Evolutionary conservation across 2,797 vertebrate genomes (phyloP), one percentile per base, ranked within the genome.

Genomic region (Sorex maritimensis): DNA sequence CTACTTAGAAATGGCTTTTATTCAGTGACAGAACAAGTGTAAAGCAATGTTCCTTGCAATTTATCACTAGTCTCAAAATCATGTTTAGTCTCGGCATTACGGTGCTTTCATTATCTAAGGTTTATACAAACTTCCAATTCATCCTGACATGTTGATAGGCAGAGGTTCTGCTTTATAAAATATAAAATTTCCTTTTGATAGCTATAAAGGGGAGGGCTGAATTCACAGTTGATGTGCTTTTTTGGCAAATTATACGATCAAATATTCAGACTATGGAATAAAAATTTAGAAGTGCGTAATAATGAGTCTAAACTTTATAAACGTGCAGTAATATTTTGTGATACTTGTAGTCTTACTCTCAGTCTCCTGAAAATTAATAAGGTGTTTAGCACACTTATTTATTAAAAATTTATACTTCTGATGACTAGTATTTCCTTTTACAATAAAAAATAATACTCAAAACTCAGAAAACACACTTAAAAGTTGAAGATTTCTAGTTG

Each of bases 291-390:
- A 86, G 58, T 81, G 58, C 83, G 46, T 38, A 95, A 52, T 26
- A 79, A 13, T 34, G n/a, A 91, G 52, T 78, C 1, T 52, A 49
- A 2, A 75, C 46, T 96, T 96, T 79, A 61, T 44, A 81, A 96
- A 19, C 10, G 61, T 58, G 52, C 26, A 94, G 0, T n/a, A 21
- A 14, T 81, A 46, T 11, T n/a, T 81, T 84, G 23, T 84, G 19
- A 44, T 80, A 14, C 55, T 87, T 85, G 81, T 84, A 6, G 95
- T 90, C 46, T 82, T 69, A 92, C 17, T 83, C 46, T 13, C 23
- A 52, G 28, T 44, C 55, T 93, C 80, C 38, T 12, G 19, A 92
- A 86, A 94, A 92, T 84, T 79, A 96, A 88, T 78, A 84, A 67
- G 24, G 41, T 65, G 5, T 44, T 1, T 38, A 69, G 72, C 95